Conservation (phyloP, 2,888 invertebrate species). For the Spodoptera littoralis region DNA sequence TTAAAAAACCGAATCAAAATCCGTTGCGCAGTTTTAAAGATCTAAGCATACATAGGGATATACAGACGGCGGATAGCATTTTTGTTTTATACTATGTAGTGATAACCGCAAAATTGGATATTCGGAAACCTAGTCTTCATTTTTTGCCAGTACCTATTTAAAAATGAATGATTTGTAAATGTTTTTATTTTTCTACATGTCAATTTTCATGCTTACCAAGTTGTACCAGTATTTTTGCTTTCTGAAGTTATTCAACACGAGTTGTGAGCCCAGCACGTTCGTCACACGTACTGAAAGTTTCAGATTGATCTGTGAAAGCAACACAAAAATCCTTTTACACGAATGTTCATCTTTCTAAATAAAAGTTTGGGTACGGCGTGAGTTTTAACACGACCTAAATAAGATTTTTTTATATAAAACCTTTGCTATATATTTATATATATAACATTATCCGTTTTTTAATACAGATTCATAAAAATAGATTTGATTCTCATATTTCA, state of each 20-base stretch:
- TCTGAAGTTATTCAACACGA: not conserved
- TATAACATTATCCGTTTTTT: no score
- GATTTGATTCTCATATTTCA: no score
- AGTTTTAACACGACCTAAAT: slow-evolving; percentile 2
- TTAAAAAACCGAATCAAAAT: no score
- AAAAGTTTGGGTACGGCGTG: slow-evolving; percentile 31
- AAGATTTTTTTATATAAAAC: no score
- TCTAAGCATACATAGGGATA: no score
- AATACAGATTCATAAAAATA: no score
- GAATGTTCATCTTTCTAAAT: slow-evolving; percentile 41
- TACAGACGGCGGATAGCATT: not conserved
- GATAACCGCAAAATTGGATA: slow-evolving; percentile 26
- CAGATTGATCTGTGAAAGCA: slow-evolving; percentile 45
- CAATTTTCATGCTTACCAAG: not conserved
- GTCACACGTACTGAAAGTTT: slow-evolving; percentile 34
- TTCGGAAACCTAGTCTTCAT: slow-evolving; percentile 3
- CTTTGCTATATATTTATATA: no score
- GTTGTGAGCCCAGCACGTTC: slow-evolving; percentile 11
- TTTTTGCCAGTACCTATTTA: not conserved
- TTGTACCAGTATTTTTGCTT: not conserved
- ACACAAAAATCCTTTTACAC: slow-evolving; percentile 52
- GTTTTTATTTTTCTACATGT: not conserved
- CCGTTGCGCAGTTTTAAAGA: no score
- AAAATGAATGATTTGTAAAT: slow-evolving; percentile 2
- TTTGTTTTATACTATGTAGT: no score